Percentiles rank a stretch among this genome's conserved stretches.
Conservation (phyloP, 2,113 vertebrate species). For the Monarcha castaneiventris region DNA sequence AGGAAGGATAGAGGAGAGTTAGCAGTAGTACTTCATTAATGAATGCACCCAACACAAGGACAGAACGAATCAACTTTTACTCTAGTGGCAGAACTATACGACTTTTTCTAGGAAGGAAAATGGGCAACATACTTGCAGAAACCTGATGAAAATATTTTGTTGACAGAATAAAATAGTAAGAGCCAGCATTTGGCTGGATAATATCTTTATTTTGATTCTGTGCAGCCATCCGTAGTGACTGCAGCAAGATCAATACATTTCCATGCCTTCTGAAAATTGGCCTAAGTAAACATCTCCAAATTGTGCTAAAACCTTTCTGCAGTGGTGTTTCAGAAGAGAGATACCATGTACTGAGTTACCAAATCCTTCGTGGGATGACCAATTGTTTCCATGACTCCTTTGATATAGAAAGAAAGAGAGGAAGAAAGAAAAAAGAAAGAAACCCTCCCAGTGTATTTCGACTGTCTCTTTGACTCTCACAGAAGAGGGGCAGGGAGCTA, state of each 20-base stretch:
- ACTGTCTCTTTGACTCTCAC: neutral
- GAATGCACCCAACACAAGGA: neutral
- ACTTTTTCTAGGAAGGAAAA: neutral
- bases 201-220: neutral
- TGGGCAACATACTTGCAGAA: neutral
- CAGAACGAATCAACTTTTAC: neutral
- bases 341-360: neutral
- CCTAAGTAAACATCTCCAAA: neutral
- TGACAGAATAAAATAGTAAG: neutral
- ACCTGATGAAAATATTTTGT: fast-evolving
- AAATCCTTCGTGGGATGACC: neutral
- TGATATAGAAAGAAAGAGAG: neutral
- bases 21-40: neutral
- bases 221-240: neutral
- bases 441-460: fast-evolving
- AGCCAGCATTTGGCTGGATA: neutral
- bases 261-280: neutral
- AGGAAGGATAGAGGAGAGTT: neutral
- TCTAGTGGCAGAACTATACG: neutral
- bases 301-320: neutral
- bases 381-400: neutral
- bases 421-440: neutral
- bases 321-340: neutral
- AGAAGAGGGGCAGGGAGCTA: neutral
- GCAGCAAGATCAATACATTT: neutral